Evolutionary conservation across 2,797 vertebrate species (phyloP).

Genomic region (Simalia tracyae): DNA sequence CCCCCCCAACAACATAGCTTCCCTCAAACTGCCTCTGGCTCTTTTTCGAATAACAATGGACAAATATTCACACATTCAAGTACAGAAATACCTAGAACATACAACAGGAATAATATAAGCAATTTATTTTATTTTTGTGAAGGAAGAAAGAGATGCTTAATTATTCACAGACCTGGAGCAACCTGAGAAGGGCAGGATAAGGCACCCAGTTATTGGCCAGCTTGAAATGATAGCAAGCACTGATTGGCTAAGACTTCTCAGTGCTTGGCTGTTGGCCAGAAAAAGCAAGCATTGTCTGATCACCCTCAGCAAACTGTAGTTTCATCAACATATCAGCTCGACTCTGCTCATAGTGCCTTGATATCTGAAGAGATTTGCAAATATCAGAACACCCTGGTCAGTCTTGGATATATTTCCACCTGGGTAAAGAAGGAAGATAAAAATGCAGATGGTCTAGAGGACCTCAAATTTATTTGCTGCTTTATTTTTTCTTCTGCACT

Average conservation of each 20-base stretch:
- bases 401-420: neutral
- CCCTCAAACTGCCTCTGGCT: neutral
- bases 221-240: neutral
- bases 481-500: neutral
- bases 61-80: neutral
- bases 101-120: neutral
- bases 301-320: neutral
- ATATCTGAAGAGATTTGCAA: neutral
- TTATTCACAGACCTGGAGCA: neutral
- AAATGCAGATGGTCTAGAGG: neutral
- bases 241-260: neutral
- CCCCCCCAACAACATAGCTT: neutral
- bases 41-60: neutral
- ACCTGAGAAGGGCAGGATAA: neutral
- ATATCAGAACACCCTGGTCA: neutral
- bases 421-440: neutral
- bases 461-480: neutral
- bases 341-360: neutral
- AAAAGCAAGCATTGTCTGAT: neutral
- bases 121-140: neutral
- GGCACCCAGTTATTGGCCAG: neutral
- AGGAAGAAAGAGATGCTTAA: neutral
- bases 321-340: neutral
- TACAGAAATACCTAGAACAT: neutral
- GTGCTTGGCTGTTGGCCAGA: neutral